Percentiles rank a stretch among this genome's conserved stretches.
phyloP scores from a whole-genome alignment of 2,888 invertebrate genomes.

The Notodonta ziczac region DNA sequence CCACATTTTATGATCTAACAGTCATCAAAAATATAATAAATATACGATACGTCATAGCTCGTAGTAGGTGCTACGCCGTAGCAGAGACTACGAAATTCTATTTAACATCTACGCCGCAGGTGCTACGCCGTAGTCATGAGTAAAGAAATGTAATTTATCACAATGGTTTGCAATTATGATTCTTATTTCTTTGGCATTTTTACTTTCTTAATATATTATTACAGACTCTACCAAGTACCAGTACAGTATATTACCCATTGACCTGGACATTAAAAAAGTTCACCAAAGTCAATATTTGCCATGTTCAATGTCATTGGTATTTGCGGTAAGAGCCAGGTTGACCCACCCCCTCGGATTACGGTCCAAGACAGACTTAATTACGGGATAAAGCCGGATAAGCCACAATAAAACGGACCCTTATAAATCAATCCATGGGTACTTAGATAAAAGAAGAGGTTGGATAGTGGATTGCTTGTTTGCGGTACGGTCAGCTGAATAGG shows the following conservation, averaged over 20 bases:
- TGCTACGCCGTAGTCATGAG: too few species aligned
- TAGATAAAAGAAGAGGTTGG: constrained; percentile 50
- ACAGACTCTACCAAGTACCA: too few species aligned
- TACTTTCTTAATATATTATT: too few species aligned
- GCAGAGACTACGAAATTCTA: too few species aligned
- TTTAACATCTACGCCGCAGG: too few species aligned
- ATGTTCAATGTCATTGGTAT: constrained; percentile 36
- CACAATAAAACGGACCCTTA: constrained; percentile 62
- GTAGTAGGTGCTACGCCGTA: neutral
- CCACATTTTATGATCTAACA: too few species aligned
- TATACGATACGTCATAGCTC: too few species aligned
- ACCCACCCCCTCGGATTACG: constrained; percentile 55
- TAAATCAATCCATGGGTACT: constrained; percentile 62
- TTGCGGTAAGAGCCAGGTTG: constrained; percentile 41
- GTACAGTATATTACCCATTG: neutral
- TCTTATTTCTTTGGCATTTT: too few species aligned
- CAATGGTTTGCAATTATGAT: too few species aligned
- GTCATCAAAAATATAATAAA: too few species aligned
- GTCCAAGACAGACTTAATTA: constrained; percentile 64
- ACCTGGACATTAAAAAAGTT: constrained; percentile 2
- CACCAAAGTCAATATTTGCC: constrained; percentile 11
- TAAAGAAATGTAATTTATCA: too few species aligned
- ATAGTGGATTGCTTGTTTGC: constrained; percentile 24
- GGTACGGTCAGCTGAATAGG: neutral
- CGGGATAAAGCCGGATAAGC: constrained; percentile 65